These are phyloP conservation scores for Leptarthrus brevirostris DNA, from an alignment of 2,888 invertebrate species.

Conservation along the genomic window DNA sequence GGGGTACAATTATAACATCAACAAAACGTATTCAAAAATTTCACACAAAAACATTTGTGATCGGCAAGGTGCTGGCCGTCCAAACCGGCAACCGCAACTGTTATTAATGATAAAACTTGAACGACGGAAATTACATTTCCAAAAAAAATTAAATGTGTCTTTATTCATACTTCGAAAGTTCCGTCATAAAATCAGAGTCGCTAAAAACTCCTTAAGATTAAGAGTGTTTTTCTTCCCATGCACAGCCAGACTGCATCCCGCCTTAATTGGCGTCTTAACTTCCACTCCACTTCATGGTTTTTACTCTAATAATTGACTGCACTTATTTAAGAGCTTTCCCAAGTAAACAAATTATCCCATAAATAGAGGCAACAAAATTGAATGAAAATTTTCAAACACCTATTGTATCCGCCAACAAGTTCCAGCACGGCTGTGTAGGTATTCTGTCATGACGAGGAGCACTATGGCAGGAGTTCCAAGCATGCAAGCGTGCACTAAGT, in stretches of 20 bases:
- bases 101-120: too few species aligned
- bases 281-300: not conserved
- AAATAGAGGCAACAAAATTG: constrained; percentile 42
- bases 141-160: too few species aligned
- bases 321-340: constrained; percentile 36
- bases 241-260: not conserved
- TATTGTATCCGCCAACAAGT: constrained; percentile 40
- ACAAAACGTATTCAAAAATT: too few species aligned
- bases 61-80: too few species aligned
- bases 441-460: not conserved
- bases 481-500: constrained; percentile 15
- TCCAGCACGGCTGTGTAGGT: not conserved
- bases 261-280: not conserved
- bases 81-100: too few species aligned
- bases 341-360: constrained; percentile 43
- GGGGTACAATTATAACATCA: too few species aligned
- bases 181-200: too few species aligned
- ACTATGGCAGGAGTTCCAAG: not conserved
- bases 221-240: too few species aligned
- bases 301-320: constrained; percentile 22
- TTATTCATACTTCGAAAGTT: too few species aligned
- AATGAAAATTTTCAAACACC: constrained; percentile 44
- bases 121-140: too few species aligned
- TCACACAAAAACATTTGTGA: too few species aligned
- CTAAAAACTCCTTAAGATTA: too few species aligned